These are phyloP conservation scores for Ceyx margarethae DNA, from an alignment of 2,113 vertebrate genomes.

Conservation along the genomic window DNA sequence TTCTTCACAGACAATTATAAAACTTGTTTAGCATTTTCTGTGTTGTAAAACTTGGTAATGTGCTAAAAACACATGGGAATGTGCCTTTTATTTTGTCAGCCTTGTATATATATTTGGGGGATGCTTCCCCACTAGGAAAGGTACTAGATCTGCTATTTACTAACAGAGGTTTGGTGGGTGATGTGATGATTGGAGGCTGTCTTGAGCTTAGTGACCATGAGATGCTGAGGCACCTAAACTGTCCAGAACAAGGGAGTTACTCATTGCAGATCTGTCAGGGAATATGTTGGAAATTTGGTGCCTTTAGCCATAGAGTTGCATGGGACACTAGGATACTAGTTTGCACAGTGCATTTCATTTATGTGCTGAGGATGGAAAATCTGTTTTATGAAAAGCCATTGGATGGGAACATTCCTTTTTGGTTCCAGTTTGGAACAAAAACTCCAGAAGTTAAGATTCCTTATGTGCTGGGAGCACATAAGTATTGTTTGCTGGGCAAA, in stretches of 20 bases:
- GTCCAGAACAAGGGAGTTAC: background rate
- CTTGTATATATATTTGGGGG: background rate
- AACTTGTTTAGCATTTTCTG: background rate
- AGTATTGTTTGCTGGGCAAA: background rate
- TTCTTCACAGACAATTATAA: background rate
- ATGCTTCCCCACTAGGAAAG: background rate
- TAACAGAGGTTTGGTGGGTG: too few relatives aligned
- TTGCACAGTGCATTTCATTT: background rate
- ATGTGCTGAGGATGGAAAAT: background rate
- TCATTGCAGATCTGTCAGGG: background rate
- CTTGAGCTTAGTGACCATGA: too few relatives aligned
- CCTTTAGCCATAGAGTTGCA: background rate
- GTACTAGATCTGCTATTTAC: too few relatives aligned
- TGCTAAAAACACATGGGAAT: background rate
- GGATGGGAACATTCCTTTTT: background rate
- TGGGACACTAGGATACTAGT: background rate
- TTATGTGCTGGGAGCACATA: background rate
- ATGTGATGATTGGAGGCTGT: too few relatives aligned
- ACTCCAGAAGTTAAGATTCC: background rate
- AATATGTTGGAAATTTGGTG: background rate
- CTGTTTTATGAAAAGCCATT: background rate
- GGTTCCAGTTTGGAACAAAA: background rate
- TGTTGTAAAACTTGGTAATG: background rate
- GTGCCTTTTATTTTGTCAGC: background rate
- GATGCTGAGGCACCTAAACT: background rate